Evolutionary conservation across 2,113 vertebrate species (phyloP), one percentile per base, ranked within the genome.

Genomic region (Dolichotis patagonum): DNA sequence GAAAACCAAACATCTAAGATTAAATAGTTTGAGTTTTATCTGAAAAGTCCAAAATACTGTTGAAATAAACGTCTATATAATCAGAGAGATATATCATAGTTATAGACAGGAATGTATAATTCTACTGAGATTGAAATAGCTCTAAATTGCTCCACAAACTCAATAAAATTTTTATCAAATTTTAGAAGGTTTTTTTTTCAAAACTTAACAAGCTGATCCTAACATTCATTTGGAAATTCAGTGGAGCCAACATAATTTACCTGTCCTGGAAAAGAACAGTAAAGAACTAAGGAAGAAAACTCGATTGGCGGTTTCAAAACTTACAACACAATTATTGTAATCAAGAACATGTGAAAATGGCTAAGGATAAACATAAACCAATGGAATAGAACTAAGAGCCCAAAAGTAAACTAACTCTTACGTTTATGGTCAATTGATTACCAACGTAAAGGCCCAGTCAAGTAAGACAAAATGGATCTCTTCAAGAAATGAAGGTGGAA

Each of bases 341-440:
- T 60, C 5, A 81, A 75, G 28, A 63, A 28, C 80, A 10, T 41
- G 22, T 85, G 13, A 3, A 69, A 88, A 28, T 73, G 5, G 41
- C 58, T n/a, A 92, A 87, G 26, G 20, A 92, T 38, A 97, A 75
- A 80, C 26, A 49, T 54, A 85, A 12, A 91, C 89, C 17, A 46
- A 22, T 38, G 38, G 20, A 58, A 54, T 41, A 85, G 20, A 96
- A 75, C 19, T 56, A 7, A 89, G 54, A 65, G 17, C 80, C 13
- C n/a, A 85, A 28, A 95, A 94, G 78, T 87, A 69, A 92, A 92
- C 7, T 26, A 92, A 92, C 7, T 26, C 60, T 93, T 73, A 24
- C 43, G 49, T 88, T 90, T 78, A 41, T 5, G 19, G 43, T 20
- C 49, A 86, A 32, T 9, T 67, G 52, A 52, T 89, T 83, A 89